A percentile compares a stretch with the other conserved stretches of the same genome.
Evolutionary conservation across 2,113 vertebrate species (phyloP).

Genomic region (Blennius ocellaris): DNA sequence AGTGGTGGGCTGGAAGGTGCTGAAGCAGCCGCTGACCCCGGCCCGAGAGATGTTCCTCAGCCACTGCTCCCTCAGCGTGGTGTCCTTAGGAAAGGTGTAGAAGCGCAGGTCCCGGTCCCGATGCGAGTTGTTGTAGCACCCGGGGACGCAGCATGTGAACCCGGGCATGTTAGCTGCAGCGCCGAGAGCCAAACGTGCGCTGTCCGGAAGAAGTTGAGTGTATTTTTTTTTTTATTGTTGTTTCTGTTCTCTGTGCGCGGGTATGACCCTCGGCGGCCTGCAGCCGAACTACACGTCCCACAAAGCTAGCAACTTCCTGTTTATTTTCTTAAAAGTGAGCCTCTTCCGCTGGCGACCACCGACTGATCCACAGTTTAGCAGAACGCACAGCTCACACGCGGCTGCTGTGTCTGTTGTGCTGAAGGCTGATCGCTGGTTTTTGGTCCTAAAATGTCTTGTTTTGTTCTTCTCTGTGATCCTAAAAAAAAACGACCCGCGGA

Average conservation of each 20-base stretch:
- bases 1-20: slow-evolving; percentile 96
- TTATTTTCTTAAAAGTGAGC: slow-evolving; percentile 60
- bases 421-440: slow-evolving; percentile 22
- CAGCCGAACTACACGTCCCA: slow-evolving; percentile 91
- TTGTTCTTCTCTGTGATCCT: slow-evolving; percentile 53
- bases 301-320: slow-evolving; percentile 90
- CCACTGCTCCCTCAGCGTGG: slow-evolving; percentile 91
- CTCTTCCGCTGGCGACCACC: slow-evolving; percentile 2
- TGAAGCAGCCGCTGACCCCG: slow-evolving; percentile 97
- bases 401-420: background rate
- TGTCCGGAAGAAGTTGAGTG: slow-evolving; percentile 37
- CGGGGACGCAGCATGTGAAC: slow-evolving; percentile 85
- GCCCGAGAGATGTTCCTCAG: slow-evolving; percentile 97
- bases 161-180: slow-evolving; percentile 77
- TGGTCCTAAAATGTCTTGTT: slow-evolving; percentile 25
- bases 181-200: background rate
- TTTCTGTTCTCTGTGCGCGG: slow-evolving; percentile 81
- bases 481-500: slow-evolving; percentile 20
- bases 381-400: background rate
- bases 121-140: slow-evolving; percentile 97
- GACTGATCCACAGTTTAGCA: background rate
- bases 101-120: slow-evolving; percentile 96
- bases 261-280: slow-evolving; percentile 80
- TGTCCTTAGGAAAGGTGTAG: slow-evolving; percentile 97
- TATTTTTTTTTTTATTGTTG: slow-evolving; percentile 77